These are phyloP conservation scores for Lycophotia porphyrea DNA, from an alignment of 2,888 invertebrate genomes.

Conservation along the genomic window DNA sequence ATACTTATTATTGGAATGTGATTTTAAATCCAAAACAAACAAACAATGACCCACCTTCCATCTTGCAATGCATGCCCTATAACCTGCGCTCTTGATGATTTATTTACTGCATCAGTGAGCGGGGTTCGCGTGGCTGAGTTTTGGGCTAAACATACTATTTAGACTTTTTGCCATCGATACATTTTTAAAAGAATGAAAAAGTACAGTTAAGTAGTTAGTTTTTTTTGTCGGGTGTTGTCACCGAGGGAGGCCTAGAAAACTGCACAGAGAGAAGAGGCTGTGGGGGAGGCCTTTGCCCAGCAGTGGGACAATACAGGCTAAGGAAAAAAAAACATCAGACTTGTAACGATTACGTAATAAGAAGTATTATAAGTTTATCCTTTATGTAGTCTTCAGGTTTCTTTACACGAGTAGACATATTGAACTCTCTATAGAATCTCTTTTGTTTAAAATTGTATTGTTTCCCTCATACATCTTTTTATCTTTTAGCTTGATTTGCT, in stretches of 20 bases:
- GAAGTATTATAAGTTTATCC: background rate
- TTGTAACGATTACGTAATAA: background rate
- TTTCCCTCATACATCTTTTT: background rate
- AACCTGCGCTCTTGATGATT: no score
- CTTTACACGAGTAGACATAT: background rate
- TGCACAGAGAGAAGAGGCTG: no score
- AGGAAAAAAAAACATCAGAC: background rate
- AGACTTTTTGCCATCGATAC: no score
- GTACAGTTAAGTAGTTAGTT: background rate
- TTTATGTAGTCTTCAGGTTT: background rate
- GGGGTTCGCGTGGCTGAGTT: no score
- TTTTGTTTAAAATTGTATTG: background rate
- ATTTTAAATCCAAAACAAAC: background rate
- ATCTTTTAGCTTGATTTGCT: background rate
- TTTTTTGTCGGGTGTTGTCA: no score
- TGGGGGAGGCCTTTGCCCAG: no score
- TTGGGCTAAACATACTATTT: no score
- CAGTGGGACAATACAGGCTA: no score
- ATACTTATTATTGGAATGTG: conserved; percentile 34
- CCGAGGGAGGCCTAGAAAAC: no score
- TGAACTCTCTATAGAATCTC: background rate
- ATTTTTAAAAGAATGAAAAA: background rate
- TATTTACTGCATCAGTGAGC: no score
- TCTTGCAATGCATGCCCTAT: no score
- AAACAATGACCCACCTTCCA: no score